Percentiles rank a stretch among this genome's conserved stretches.
Evolutionary conservation across 2,113 vertebrate species (phyloP).

Genomic region (Hypanus sabinus): DNA sequence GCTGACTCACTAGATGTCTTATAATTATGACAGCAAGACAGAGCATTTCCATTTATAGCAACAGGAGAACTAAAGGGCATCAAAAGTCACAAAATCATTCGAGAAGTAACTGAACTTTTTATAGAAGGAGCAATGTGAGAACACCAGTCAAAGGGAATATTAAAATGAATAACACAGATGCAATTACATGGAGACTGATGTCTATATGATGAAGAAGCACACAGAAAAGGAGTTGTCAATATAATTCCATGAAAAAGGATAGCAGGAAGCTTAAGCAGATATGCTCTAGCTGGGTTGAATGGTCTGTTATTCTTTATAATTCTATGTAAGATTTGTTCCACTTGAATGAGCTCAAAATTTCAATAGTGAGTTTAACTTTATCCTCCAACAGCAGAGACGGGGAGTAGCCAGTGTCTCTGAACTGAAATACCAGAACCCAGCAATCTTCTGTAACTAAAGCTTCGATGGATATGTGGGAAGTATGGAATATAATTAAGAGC

Average conservation of each 20-base stretch:
- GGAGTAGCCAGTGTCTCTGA: neutral
- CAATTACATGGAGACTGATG: neutral
- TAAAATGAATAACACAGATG: neutral
- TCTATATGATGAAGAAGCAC: neutral
- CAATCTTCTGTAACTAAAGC: neutral
- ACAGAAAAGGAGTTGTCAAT: neutral
- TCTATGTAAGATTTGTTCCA: neutral
- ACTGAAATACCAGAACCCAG: neutral
- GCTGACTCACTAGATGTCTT: no score
- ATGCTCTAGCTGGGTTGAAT: neutral
- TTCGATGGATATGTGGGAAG: neutral
- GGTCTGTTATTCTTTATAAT: neutral
- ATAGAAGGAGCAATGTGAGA: neutral
- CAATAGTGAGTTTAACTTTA: neutral
- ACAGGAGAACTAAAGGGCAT: no score
- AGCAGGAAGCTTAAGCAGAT: neutral
- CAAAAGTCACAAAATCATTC: no score
- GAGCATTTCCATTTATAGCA: no score
- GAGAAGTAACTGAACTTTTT: no score
- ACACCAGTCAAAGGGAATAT: neutral
- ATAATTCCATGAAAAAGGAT: neutral
- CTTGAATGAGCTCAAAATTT: neutral
- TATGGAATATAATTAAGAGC: neutral
- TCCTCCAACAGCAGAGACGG: neutral
- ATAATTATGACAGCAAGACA: no score